phyloP scores from a whole-genome alignment of 2,888 invertebrate genomes.

The Lamellibrachia columna region DNA sequence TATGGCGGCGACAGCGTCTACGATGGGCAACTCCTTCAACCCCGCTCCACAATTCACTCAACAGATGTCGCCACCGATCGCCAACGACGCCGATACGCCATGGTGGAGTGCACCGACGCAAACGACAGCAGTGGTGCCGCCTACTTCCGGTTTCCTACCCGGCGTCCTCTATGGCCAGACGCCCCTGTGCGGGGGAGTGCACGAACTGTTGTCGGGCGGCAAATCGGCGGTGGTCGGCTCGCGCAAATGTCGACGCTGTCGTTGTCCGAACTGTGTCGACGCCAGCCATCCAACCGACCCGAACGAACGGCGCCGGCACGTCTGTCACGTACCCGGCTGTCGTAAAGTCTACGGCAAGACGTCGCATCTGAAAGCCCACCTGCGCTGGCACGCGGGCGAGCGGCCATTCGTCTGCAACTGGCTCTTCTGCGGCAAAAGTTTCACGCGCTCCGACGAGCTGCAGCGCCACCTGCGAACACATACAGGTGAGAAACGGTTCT shows the following conservation, averaged over 20 bases:
- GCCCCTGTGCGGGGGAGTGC: not conserved
- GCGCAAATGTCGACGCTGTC: constrained; percentile 77
- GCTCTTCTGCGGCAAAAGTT: constrained; percentile 96
- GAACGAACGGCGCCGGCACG: constrained; percentile 57
- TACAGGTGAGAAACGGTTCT: constrained; percentile 89
- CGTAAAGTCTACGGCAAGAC: constrained; percentile 86
- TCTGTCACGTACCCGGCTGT: constrained; percentile 65
- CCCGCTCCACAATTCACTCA: not conserved
- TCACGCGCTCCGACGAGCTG: constrained; percentile 95
- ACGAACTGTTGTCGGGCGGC: not conserved
- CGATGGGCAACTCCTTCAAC: not conserved
- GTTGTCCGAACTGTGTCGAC: constrained; percentile 99
- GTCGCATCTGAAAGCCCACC: constrained; percentile 96
- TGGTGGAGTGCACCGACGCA: not conserved
- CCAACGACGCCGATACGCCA: not conserved
- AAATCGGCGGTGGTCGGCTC: not conserved
- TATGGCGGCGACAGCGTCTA: not conserved
- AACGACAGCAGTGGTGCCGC: not conserved
- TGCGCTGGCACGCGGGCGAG: constrained; percentile 98
- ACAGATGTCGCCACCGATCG: constrained; percentile 16
- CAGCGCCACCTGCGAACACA: constrained; percentile 95
- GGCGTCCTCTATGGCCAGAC: not conserved
- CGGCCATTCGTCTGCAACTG: constrained; percentile 97
- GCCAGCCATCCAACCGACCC: constrained; percentile 68
- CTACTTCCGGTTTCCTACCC: not conserved